These are phyloP conservation scores for Sphinx pinastri DNA, from an alignment of 2,888 invertebrate species.

Conservation along the genomic window DNA sequence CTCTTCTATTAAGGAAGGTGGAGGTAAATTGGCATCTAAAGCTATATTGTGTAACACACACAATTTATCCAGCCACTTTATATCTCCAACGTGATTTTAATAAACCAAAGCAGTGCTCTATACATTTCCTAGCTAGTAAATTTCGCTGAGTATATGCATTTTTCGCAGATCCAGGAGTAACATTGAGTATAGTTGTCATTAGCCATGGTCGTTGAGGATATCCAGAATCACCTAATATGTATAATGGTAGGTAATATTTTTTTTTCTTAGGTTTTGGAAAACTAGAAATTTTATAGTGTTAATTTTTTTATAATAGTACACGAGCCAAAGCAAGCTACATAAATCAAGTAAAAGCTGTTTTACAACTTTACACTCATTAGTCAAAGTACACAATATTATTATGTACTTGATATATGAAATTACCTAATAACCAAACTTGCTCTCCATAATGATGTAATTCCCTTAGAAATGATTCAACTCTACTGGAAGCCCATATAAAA, in stretches of 20 bases:
- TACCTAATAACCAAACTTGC: slow-evolving; percentile 37
- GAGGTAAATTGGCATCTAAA: slow-evolving; percentile 33
- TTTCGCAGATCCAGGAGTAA: slow-evolving; percentile 36
- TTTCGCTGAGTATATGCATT: slow-evolving; percentile 37
- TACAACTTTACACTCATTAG: neutral
- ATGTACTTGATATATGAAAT: slow-evolving; percentile 15
- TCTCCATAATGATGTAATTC: slow-evolving; percentile 34
- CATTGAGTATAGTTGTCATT: slow-evolving; percentile 41
- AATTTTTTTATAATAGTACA: too few species aligned
- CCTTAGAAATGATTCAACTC: slow-evolving; percentile 32
- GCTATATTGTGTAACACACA: slow-evolving; percentile 41
- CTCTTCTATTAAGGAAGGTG: slow-evolving; percentile 12
- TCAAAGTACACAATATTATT: too few species aligned
- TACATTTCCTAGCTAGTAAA: slow-evolving; percentile 35
- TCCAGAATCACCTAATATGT: slow-evolving; percentile 36
- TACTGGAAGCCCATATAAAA: slow-evolving; percentile 34
- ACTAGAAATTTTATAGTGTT: too few species aligned
- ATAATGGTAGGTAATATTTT: too few species aligned
- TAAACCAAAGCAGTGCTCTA: slow-evolving; percentile 41
- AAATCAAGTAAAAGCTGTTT: too few species aligned
- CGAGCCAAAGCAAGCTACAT: too few species aligned
- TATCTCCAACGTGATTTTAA: slow-evolving; percentile 37
- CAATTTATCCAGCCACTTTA: slow-evolving; percentile 39
- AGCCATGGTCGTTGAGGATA: slow-evolving; percentile 40
- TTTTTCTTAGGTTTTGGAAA: too few species aligned